Percentiles rank a stretch among this genome's conserved stretches.
Evolutionary conservation across 2,888 invertebrate species (phyloP).

Genomic region (Pristionchus japonicus): DNA sequence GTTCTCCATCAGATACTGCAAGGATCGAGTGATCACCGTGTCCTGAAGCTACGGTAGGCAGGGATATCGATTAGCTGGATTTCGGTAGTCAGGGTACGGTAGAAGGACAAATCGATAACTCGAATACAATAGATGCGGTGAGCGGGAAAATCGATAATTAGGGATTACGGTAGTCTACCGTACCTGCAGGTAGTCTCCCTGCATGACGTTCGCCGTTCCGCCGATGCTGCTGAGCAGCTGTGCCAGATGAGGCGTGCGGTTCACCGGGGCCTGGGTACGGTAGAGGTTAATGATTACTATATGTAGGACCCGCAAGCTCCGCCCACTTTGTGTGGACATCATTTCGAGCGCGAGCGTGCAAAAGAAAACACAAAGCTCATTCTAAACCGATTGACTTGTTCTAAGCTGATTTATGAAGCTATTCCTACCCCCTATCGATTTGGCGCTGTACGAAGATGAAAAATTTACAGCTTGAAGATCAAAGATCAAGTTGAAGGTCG

Average conservation of each 20-base stretch:
- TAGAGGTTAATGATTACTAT: too few species aligned
- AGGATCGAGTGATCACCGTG: neutral
- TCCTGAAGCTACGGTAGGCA: conserved; percentile 17
- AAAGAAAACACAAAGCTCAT: too few species aligned
- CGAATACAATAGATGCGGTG: neutral
- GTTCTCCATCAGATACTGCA: conserved; percentile 29
- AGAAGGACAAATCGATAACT: neutral
- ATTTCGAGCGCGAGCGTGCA: too few species aligned
- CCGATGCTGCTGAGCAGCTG: conserved; percentile 49
- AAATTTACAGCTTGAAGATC: too few species aligned
- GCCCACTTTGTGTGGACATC: too few species aligned
- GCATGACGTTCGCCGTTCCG: conserved; percentile 63
- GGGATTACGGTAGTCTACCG: conserved; percentile 4
- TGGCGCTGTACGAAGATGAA: too few species aligned
- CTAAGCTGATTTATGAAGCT: too few species aligned
- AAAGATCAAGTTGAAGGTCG: too few species aligned
- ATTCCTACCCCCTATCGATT: too few species aligned
- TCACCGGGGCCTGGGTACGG: neutral
- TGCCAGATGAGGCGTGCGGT: neutral
- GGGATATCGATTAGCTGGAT: neutral
- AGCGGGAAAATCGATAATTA: neutral
- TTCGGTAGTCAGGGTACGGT: neutral
- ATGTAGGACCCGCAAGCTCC: too few species aligned
- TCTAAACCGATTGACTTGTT: too few species aligned
- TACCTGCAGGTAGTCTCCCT: conserved; percentile 58